Evolutionary conservation across 2,113 vertebrate species (phyloP).

Genomic region (Anthoscopus minutus): DNA sequence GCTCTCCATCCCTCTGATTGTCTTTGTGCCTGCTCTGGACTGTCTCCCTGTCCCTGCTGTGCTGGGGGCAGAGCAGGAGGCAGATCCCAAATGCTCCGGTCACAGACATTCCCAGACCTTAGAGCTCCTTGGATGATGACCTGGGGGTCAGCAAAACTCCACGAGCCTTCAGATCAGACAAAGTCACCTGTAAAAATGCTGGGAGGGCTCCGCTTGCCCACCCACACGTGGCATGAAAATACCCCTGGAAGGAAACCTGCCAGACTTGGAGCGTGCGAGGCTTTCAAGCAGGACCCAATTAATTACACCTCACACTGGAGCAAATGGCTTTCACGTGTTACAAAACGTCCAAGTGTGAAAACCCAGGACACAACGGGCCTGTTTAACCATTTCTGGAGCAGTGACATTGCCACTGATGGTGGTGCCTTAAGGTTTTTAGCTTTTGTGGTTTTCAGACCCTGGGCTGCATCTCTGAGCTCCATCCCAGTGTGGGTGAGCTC

Average conservation of each 20-base stretch:
- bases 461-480: neutral
- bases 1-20: neutral
- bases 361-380: neutral
- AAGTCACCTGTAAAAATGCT: neutral
- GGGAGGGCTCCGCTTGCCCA: neutral
- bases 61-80: neutral
- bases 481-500: neutral
- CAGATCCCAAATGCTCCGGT: rapidly evolving
- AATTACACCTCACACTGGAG: neutral
- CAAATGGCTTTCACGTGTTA: neutral
- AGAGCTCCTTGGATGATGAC: rapidly evolving
- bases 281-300: neutral
- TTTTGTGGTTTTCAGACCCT: no score
- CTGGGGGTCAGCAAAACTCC: neutral
- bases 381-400: neutral
- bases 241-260: neutral
- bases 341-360: neutral
- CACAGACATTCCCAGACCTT: neutral
- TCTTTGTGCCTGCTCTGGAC: neutral
- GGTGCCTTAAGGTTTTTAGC: no score
- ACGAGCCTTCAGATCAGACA: rapidly evolving
- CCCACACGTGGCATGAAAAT: neutral
- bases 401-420: neutral
- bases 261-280: neutral
- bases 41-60: neutral